Base-by-base conservation (phyloP, 1,140 invertebrate species). In the Drosophila teissieri region DNA sequence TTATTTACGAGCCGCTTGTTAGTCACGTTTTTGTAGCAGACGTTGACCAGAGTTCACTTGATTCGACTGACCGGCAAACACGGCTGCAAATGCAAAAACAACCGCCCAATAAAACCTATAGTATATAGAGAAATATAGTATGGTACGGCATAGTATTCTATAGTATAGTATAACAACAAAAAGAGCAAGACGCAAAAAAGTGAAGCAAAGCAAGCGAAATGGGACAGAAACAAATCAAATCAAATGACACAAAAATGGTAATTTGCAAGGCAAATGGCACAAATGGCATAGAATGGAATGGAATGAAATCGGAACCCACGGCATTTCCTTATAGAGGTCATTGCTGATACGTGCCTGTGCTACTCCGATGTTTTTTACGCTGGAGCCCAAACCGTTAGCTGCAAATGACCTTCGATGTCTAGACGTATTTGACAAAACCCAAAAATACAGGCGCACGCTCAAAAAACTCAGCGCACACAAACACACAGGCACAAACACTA, bases 381-480 rank as follows among this genome's bases (percentile, higher is more conserved):
- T 70, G 60, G 36, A 65, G 34, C 51, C 44, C 24, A 72, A 78
- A 67, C 79, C 79, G 37, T 68, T 46, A 53, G 72, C 76, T 54
- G 55, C 45, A 70, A 89, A 61, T 84, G 84, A 84, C 84, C 84
- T 89, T 89, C 85, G 72, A 68, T 67, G 84, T 89, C 84, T 89
- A 89, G 84, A 89, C 84, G 36, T 74, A 74, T 89, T 89, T 89
- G 84, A 84, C 84, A 89, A 89, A 89, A 39, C 76, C 78, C 72
- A 48, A 63, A 79, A 57, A 70, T 45, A 68, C 70, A 78, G 63
- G 62, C 74, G 62, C 68, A 42, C 57, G 63, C 49, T 46, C 53
- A 55, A 69, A 58, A 74, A 73, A 70, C 39, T 63, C 54, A 62
- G 14, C 37, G 14, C 37, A 39, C 65, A 27, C 57, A 56, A 17